Percentiles rank a stretch among this genome's conserved stretches.
phyloP scores from a whole-genome alignment of 2,113 vertebrate species.

The Gambusia affinis region DNA sequence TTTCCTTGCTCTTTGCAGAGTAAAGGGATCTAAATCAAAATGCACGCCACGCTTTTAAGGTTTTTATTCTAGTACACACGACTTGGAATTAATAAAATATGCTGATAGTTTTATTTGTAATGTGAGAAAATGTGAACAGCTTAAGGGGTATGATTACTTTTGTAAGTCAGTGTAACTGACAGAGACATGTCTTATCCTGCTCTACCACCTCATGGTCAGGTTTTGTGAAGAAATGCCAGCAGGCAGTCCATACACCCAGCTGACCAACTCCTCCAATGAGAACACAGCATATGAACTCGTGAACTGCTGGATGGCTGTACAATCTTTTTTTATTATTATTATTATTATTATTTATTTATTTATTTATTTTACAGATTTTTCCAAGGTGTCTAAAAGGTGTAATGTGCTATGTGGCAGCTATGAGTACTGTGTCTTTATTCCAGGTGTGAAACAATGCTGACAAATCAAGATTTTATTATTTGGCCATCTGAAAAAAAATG shows the following conservation, averaged over 20 bases:
- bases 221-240: conserved; percentile 59
- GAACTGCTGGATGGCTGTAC: conserved; percentile 72
- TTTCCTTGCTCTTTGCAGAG: too few species aligned
- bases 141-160: background rate
- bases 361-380: conserved; percentile 68
- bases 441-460: conserved; percentile 84
- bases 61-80: background rate
- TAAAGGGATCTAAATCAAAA: background rate
- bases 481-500: conserved; percentile 76
- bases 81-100: background rate
- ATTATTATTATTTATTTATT: conserved; percentile 27
- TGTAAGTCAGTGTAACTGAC: background rate
- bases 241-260: conserved; percentile 56
- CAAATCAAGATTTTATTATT: conserved; percentile 84
- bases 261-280: conserved; percentile 62
- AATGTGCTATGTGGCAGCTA: conserved; percentile 85
- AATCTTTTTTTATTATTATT: conserved; percentile 50
- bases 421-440: conserved; percentile 84
- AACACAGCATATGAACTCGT: conserved; percentile 70
- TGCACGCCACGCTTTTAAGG: background rate
- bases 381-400: conserved; percentile 81
- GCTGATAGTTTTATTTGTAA: background rate
- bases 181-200: conserved; percentile 29
- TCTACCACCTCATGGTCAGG: conserved; percentile 52
- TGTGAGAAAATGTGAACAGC: background rate